Evolutionary conservation across 2,888 invertebrate genomes (phyloP).

Genomic region (Scaeva pyrastri): DNA sequence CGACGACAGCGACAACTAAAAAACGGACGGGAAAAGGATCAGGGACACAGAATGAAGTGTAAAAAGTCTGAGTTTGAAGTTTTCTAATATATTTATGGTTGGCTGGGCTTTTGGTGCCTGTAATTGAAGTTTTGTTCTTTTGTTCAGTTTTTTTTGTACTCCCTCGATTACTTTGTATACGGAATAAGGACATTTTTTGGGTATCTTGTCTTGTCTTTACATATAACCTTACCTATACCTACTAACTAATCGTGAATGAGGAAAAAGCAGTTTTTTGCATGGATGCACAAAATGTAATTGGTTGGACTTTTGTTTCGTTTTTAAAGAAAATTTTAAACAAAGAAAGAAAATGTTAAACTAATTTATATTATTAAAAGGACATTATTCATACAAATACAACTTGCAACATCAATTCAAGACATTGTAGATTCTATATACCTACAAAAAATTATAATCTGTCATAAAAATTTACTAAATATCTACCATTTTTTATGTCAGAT

Average conservation of each 20-base stretch:
- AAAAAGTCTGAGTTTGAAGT: constrained; percentile 66
- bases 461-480: too few relatives aligned
- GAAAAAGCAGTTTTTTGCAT: constrained; percentile 66
- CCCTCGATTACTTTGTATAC: background rate
- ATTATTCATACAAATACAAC: too few relatives aligned
- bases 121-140: constrained; percentile 52
- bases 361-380: background rate
- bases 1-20: background rate
- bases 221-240: too few relatives aligned
- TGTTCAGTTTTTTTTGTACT: constrained; percentile 7
- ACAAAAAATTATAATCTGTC: too few relatives aligned
- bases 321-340: background rate
- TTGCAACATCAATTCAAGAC: too few relatives aligned
- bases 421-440: too few relatives aligned
- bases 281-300: constrained; percentile 73
- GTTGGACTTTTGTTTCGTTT: constrained; percentile 57
- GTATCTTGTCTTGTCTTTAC: too few relatives aligned
- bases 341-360: background rate
- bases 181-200: constrained; percentile 42
- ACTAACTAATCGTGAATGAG: constrained; percentile 28
- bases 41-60: background rate
- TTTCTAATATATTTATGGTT: constrained; percentile 66
- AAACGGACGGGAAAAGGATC: background rate
- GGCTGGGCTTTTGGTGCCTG: constrained; percentile 54
- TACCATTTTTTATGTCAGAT: too few relatives aligned